These are phyloP conservation scores for Remorina albescens DNA, from an alignment of 2,797 vertebrate genomes.

Conservation along the genomic window DNA sequence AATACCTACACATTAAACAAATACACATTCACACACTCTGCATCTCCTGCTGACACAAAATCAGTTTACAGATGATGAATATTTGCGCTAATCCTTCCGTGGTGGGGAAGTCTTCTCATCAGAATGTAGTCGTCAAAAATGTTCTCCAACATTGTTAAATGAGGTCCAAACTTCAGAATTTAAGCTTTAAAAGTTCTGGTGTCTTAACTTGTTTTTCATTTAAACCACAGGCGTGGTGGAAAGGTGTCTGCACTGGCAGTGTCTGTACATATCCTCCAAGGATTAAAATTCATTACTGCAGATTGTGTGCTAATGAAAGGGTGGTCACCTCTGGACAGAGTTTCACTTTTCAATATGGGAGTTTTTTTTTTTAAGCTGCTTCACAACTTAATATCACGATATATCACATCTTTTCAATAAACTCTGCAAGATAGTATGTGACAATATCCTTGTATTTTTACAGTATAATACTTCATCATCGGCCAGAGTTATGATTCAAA, in stretches of 20 bases:
- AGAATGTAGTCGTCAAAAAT: conserved; percentile 2
- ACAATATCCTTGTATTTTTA: neutral
- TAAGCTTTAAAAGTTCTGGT: neutral
- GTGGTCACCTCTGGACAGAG: neutral
- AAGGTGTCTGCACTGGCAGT: neutral
- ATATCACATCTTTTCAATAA: neutral
- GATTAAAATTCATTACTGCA: neutral
- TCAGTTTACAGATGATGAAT: conserved; percentile 5
- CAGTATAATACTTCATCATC: neutral
- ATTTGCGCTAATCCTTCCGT: conserved; percentile 18
- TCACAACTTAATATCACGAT: conserved; percentile 4
- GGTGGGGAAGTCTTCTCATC: neutral
- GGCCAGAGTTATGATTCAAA: neutral
- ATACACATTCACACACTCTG: conserved; percentile 30
- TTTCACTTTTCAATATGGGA: neutral
- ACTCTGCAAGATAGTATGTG: neutral
- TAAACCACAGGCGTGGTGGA: neutral
- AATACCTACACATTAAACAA: conserved; percentile 39
- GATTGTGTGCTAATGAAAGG: neutral
- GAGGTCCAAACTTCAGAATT: neutral
- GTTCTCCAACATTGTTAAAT: neutral
- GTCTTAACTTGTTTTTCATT: neutral
- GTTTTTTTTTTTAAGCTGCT: neutral
- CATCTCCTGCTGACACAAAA: conserved; percentile 26
- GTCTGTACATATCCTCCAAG: neutral